Evolutionary conservation across 2,888 invertebrate species (phyloP), one percentile per base, ranked within the genome.

Genomic region (Macaria notata): DNA sequence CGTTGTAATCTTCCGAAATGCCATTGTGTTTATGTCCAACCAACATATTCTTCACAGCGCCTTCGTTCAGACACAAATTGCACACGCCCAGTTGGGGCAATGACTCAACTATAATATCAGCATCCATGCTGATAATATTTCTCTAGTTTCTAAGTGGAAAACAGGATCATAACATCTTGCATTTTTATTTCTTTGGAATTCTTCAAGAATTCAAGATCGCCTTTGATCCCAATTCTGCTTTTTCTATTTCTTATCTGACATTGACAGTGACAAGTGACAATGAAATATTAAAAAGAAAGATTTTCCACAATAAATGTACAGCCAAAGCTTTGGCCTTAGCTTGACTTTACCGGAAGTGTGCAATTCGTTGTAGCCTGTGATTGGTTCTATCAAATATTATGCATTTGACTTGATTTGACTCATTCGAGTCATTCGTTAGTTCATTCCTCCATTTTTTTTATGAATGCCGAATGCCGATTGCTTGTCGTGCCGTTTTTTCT

Each of bases 31-130:
- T 70, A 56, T 83, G 70, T 3, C 70, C 73, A 9, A 81, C 55
- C 41, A 90, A 64, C 87, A 91, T 88, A 81, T 86, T 91, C 61
- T 83, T 82, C 5, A 88, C 88, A 30, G 81, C 78, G 9, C 88
- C 88, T 65, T 86, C 84, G 42, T 76, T 81, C 38, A 88, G 63
- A 72, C 91, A 91, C 63, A 90, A 80, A 76, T 83, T 89, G 64
- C 91, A 91, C 45, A 81, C 72, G 46, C 91, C 91, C 41, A 87
- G 67, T 51, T 87, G 65, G 4, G 90, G 90, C 59, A 89, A 64
- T 1, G 78, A 59, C 68, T 90, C 89, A 8, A 89, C 90, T 76
- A 84, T 83, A 64, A 90, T 86, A 49, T 82, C 79, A 6, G 77
- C 61, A 66, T 83, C 82, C 85, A 83, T 83, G 47, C 62, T 76